Base-by-base conservation (phyloP, 1,140 invertebrate species). In the Pygmarrhopalites habei region DNA sequence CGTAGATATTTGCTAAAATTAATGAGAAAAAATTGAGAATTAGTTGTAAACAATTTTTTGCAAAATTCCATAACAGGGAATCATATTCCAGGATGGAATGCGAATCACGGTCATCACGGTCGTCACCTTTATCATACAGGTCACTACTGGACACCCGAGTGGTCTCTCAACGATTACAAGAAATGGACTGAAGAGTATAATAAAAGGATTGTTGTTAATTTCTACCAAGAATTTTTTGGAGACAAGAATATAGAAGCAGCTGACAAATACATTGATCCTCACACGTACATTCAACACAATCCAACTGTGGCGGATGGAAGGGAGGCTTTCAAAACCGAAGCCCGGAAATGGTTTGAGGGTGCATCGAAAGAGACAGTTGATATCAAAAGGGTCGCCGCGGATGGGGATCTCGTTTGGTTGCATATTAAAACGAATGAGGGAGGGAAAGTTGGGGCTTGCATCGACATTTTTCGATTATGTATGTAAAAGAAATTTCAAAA, bases 191-290 rank as follows among this genome's bases (percentile, higher is more conserved):
- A 41, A n/a, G 39, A 12, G 39, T 17, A 32, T 4, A 58, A 58
- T 21, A 58, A 58, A 41, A 28, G 29, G 25, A 30, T 58, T 2
- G 58, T 60, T 0, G 21, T 44, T 17, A 39, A 56, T 26, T 60
- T 65, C 21, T 60, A 75, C 65, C 82, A 80, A 17, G 80, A 66
- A 61, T 79, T 77, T 71, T 81, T 79, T 58, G 77, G 77, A 15
- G 74, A 75, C 43, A 77, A 67, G 64, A 79, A 78, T 69, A 77
- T 77, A 3, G 79, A 62, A 5, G 77, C 76, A 7, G 75, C 76
- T n/a, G 76, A 75, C 43, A 78, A 64, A 64, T 78, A 78, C 26
- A 75, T 77, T 14, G 76, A 73, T 2, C 74, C 74, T 32, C 43
- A 43, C 12, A n/a, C n/a, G n/a, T 53, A 52, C 28, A 60, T 65